These are phyloP conservation scores for Amphipoea oculea DNA, from an alignment of 2,888 invertebrate species.

Conservation along the genomic window DNA sequence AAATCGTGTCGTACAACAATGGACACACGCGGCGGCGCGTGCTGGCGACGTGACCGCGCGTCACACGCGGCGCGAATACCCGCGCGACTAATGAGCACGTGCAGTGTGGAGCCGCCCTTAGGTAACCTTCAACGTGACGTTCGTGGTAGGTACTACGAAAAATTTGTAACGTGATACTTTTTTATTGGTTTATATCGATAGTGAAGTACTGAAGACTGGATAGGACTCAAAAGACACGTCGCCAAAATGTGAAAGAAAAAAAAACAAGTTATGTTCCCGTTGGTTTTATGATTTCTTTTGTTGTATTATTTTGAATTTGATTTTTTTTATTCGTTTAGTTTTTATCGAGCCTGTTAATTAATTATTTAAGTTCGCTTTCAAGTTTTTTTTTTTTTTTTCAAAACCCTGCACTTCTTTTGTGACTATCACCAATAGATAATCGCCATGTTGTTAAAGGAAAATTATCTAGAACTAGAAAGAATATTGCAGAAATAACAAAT, in stretches of 20 bases:
- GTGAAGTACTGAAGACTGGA: background rate
- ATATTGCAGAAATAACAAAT: background rate
- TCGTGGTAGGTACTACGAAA: conserved; percentile 10
- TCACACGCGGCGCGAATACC: conserved; percentile 85
- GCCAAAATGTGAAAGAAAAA: background rate
- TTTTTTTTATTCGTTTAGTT: too few species aligned
- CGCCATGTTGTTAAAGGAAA: background rate
- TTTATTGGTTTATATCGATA: background rate
- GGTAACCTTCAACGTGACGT: conserved; percentile 69
- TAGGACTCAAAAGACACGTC: background rate
- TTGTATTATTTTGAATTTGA: too few species aligned
- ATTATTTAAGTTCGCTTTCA: background rate
- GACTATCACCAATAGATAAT: too few species aligned
- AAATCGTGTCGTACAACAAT: conserved; percentile 66
- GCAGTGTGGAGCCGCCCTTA: conserved; percentile 77
- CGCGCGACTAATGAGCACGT: conserved; percentile 84
- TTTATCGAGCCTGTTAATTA: too few species aligned
- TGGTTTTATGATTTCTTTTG: background rate
- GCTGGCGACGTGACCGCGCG: conserved; percentile 84
- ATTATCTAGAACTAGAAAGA: background rate
- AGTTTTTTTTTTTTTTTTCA: background rate
- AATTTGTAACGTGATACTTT: conserved; percentile 7
- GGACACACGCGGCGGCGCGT: conserved; percentile 80
- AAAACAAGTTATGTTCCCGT: background rate
- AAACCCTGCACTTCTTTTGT: background rate